Conservation (phyloP, 2,113 vertebrate species). For the Carlito syrichta region DNA sequence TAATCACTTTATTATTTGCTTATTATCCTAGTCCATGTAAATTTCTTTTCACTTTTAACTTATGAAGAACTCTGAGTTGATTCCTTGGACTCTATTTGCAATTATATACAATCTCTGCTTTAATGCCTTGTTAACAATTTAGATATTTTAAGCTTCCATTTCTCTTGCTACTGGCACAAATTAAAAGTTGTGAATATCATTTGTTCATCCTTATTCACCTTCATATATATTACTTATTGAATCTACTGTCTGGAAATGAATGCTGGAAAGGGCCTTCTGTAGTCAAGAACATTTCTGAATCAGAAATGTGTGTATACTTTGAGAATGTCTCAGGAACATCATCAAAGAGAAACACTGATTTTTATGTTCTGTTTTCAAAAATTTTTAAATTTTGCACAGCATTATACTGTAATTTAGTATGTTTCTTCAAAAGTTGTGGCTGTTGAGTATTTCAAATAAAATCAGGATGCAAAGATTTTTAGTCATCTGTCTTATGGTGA, state of each 20-base stretch:
- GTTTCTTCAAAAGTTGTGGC: not conserved
- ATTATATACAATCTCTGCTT: not conserved
- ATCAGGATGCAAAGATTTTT: not conserved
- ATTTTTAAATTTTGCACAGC: not conserved
- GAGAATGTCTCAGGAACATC: not conserved
- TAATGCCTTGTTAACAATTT: not conserved
- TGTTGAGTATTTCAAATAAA: not conserved
- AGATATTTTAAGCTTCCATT: slow-evolving; percentile 8
- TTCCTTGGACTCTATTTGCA: not conserved
- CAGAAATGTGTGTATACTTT: not conserved
- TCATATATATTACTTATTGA: not conserved
- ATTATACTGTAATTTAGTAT: not conserved
- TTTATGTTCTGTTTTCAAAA: not conserved
- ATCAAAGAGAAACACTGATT: not conserved
- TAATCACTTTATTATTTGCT: not conserved
- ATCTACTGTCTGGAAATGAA: not conserved
- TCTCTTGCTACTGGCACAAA: slow-evolving; percentile 25
- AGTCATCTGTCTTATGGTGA: not conserved
- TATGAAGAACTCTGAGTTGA: not conserved
- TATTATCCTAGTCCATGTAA: not conserved
- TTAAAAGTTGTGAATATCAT: slow-evolving; percentile 22
- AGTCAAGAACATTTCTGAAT: not conserved
- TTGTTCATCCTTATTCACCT: slow-evolving; percentile 19
- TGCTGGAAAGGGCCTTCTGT: not conserved
- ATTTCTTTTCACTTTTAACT: slow-evolving; percentile 1